Evolutionary conservation across 2,888 invertebrate species (phyloP), one percentile per base, ranked within the genome.

Genomic region (Rhamphomyia laevipes): DNA sequence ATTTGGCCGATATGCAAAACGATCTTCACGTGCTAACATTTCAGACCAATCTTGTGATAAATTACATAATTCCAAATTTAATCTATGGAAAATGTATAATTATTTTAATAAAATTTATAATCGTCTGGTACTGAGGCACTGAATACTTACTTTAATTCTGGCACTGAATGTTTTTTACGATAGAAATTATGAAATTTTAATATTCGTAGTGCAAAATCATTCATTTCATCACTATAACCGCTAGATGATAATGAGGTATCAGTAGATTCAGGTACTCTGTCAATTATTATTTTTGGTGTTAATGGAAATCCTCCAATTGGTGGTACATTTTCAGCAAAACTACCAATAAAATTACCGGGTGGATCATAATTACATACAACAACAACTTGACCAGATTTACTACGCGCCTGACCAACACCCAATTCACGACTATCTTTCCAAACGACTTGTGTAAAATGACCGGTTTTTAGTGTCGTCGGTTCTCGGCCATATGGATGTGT

Each of bases 281-380:
- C 57, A 31, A 59, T 56, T 31, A 58, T 52, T 43, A 59, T 55
- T 60, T 64, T 49, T 55, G 52, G 54, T 51, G 52, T 57, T 51
- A 48, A 46, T 17, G 55, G 54, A 43, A 64, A 63, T 6, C 66
- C 65, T 56, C 71, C 71, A 44, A 78, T 70, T 33, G 84, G 81
- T 13, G 77, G 79, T 7, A 87, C 86, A 63, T 87, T 86, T 45
- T 75, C 77, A 5, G 78, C 73, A 63, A 84, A 88, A 62, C 82
- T 81, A 11, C 86, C 86, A 43, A 86, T 77, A 58, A 85, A 83
- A 67, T 93, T 93, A 6, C 92, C 93, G 0, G 91, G 85, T 0
- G 93, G 93, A 57, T 78, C 80, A 67, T 93, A 93, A 68, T 90
- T 86, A 35, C 86, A 88, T 1, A 93, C 92, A 0, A 92, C 89